phyloP scores from a whole-genome alignment of 2,888 invertebrate genomes.

The Hetaerina titia region DNA sequence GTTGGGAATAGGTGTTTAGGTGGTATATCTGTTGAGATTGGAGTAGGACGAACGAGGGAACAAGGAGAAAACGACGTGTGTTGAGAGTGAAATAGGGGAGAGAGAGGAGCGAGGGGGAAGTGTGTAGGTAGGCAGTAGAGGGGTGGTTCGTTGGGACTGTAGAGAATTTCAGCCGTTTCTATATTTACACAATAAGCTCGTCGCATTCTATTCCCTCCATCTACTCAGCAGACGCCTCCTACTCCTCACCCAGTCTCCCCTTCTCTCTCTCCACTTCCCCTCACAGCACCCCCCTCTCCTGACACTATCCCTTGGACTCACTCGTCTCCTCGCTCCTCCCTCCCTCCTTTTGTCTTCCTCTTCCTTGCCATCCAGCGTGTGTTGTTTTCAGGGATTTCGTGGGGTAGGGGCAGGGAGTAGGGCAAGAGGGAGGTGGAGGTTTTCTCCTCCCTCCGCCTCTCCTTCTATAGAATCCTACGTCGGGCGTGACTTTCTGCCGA shows the following conservation, averaged over 20 bases:
- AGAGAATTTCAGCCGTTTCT: conserved; percentile 67
- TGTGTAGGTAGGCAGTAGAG: neutral
- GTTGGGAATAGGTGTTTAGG: conserved; percentile 6
- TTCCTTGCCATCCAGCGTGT: neutral
- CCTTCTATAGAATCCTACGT: conserved; percentile 58
- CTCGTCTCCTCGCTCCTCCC: neutral
- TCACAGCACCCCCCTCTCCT: neutral
- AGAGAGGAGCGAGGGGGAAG: neutral
- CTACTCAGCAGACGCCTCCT: conserved; percentile 53
- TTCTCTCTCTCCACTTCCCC: neutral
- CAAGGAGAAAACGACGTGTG: conserved; percentile 2
- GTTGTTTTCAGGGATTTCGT: conserved; percentile 58
- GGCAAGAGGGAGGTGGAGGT: neutral
- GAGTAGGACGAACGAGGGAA: conserved; percentile 19
- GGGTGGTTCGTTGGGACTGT: conserved; percentile 41
- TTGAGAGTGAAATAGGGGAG: neutral
- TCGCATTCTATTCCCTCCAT: conserved; percentile 58
- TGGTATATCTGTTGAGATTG: conserved; percentile 19
- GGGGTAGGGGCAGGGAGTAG: neutral
- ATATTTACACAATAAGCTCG: conserved; percentile 67
- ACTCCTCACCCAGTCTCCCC: neutral
- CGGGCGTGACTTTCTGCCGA: conserved; percentile 66
- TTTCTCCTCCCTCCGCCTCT: neutral
- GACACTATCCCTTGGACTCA: neutral
- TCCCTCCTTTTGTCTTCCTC: conserved; percentile 44